Evolutionary conservation across 2,888 invertebrate genomes (phyloP).

Genomic region (Neoaliturus tenellus): DNA sequence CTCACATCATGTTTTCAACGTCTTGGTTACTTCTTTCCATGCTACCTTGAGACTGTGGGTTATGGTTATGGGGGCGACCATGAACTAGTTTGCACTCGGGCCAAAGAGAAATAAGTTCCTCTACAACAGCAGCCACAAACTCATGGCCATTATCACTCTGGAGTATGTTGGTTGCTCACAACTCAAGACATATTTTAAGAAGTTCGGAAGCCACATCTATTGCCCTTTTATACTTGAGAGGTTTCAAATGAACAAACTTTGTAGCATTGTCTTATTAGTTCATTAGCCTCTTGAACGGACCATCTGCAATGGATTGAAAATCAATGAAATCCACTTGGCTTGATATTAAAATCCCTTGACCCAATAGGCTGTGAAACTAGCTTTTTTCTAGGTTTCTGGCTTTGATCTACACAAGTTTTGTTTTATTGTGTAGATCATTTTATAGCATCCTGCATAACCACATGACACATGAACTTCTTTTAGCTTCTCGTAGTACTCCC

Average conservation of each 20-base stretch:
- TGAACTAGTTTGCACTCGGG: slow-evolving; percentile 70
- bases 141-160: slow-evolving; percentile 66
- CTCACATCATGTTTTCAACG: slow-evolving; percentile 69
- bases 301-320: slow-evolving; percentile 68
- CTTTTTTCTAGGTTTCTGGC: slow-evolving; percentile 11
- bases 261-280: slow-evolving; percentile 70
- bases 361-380: slow-evolving; percentile 63
- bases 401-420: neutral
- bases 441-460: neutral
- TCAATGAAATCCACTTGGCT: slow-evolving; percentile 69
- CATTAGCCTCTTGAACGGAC: slow-evolving; percentile 69
- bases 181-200: slow-evolving; percentile 60
- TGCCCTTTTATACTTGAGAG: slow-evolving; percentile 67
- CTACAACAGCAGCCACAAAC: slow-evolving; percentile 65
- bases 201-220: slow-evolving; percentile 67
- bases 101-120: slow-evolving; percentile 67
- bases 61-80: slow-evolving; percentile 68
- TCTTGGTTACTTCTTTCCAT: slow-evolving; percentile 70
- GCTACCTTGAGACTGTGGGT: slow-evolving; percentile 68
- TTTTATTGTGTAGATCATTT: neutral
- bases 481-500: neutral
- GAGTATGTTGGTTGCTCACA: slow-evolving; percentile 63
- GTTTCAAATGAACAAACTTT: slow-evolving; percentile 69
- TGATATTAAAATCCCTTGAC: slow-evolving; percentile 67
- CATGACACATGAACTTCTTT: slow-evolving; percentile 10